phyloP scores from a whole-genome alignment of 2,113 vertebrate genomes.

The Eurypyga helias region DNA sequence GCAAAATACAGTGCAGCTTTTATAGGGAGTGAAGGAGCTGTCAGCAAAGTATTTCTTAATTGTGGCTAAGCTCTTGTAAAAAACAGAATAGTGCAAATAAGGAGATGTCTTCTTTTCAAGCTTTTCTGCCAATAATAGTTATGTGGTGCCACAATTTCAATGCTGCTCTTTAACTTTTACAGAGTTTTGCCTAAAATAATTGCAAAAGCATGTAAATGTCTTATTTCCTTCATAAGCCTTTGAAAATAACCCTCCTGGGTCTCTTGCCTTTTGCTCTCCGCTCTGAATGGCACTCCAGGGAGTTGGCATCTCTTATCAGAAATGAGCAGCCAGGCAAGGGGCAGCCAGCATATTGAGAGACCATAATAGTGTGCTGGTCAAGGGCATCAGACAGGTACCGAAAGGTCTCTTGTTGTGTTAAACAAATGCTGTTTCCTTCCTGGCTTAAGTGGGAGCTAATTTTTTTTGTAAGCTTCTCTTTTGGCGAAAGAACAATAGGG shows the following conservation, averaged over 20 bases:
- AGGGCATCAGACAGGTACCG: slow-evolving; percentile 80
- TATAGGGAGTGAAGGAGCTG: slow-evolving; percentile 33
- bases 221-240: slow-evolving; percentile 74
- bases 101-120: not conserved
- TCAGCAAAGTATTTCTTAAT: slow-evolving; percentile 64
- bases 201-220: slow-evolving; percentile 70
- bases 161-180: slow-evolving; percentile 47
- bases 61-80: slow-evolving; percentile 32
- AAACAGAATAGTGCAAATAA: not conserved
- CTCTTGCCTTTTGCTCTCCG: slow-evolving; percentile 58
- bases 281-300: slow-evolving; percentile 72
- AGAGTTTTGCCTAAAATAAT: slow-evolving; percentile 57
- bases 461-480: slow-evolving; percentile 73
- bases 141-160: not conserved
- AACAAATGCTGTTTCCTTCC: slow-evolving; percentile 82
- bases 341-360: slow-evolving; percentile 77
- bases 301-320: slow-evolving; percentile 79
- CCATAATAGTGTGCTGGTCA: slow-evolving; percentile 69
- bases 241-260: slow-evolving; percentile 71
- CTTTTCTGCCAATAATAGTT: slow-evolving; percentile 35
- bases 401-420: slow-evolving; percentile 78
- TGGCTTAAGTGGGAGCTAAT: slow-evolving; percentile 66
- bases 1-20: slow-evolving; percentile 37
- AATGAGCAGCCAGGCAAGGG: slow-evolving; percentile 76
- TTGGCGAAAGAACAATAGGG: slow-evolving; percentile 74